phyloP scores from a whole-genome alignment of 1,140 invertebrate genomes.

The Diabrotica virgifera region DNA sequence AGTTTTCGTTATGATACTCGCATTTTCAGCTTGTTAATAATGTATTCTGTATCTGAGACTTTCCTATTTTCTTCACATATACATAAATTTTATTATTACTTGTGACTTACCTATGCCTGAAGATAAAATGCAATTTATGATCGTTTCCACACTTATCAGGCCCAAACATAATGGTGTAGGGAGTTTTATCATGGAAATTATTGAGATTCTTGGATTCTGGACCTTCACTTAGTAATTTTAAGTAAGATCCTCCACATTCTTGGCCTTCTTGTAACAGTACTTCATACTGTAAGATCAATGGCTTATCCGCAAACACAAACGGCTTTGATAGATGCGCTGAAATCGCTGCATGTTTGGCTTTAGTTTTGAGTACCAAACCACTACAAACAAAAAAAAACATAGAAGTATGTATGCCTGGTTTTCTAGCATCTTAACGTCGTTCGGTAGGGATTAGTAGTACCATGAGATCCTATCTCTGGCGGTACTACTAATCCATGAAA shows the following conservation, averaged over 20 bases:
- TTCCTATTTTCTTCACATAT: not conserved
- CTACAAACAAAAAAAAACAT: slow-evolving; percentile 40
- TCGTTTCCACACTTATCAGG: slow-evolving; percentile 98
- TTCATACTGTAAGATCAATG: slow-evolving; percentile 94
- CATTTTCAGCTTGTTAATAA: too few relatives aligned
- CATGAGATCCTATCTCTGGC: too few relatives aligned
- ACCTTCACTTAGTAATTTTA: slow-evolving; percentile 83
- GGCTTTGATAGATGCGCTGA: slow-evolving; percentile 74
- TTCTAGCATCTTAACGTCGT: too few relatives aligned
- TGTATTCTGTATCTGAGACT: too few relatives aligned
- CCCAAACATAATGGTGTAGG: slow-evolving; percentile 99
- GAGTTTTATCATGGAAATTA: slow-evolving; percentile 92
- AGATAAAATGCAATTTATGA: slow-evolving; percentile 97
- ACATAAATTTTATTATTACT: too few relatives aligned
- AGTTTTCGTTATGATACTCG: not conserved
- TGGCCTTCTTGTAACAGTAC: slow-evolving; percentile 89
- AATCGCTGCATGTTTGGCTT: slow-evolving; percentile 96
- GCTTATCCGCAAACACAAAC: slow-evolving; percentile 84
- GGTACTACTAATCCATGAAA: too few relatives aligned
- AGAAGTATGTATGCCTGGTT: not conserved
- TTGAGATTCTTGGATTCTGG: slow-evolving; percentile 69
- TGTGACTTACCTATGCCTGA: slow-evolving; percentile 72
- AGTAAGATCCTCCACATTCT: slow-evolving; percentile 97
- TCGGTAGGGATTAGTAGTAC: too few relatives aligned
- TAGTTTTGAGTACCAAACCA: slow-evolving; percentile 88